Evolutionary conservation across 2,888 invertebrate genomes (phyloP).

Genomic region (Caenorhabditis japonica): DNA sequence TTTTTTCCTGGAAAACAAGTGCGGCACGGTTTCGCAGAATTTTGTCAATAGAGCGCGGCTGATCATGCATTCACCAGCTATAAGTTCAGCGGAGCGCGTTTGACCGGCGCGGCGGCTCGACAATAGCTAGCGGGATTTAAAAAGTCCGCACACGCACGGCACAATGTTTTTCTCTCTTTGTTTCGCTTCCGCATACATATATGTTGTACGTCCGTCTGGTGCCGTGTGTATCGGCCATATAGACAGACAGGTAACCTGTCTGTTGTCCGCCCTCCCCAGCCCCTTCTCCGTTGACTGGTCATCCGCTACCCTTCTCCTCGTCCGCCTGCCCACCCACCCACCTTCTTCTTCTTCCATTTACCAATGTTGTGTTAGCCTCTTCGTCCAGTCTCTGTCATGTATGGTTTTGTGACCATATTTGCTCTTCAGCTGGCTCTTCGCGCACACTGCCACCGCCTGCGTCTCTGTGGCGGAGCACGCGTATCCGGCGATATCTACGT

Average conservation of each 20-base stretch:
- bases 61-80: too few relatives aligned
- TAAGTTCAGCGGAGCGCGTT: too few relatives aligned
- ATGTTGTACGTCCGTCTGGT: conserved; percentile 34
- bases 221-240: conserved; percentile 30
- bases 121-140: conserved; percentile 32
- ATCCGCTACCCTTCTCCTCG: conserved; percentile 46
- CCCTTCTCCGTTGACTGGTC: conserved; percentile 39
- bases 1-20: too few relatives aligned
- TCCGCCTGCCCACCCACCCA: conserved; percentile 13
- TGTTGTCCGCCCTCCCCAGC: too few relatives aligned
- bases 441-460: conserved; percentile 36
- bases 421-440: conserved; percentile 51
- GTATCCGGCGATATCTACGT: conserved; percentile 37
- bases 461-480: conserved; percentile 13
- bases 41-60: too few relatives aligned
- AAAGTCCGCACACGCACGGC: too few relatives aligned
- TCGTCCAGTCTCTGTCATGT: conserved; percentile 47
- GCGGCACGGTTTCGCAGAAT: too few relatives aligned
- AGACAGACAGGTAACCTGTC: conserved; percentile 38
- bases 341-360: conserved; percentile 40
- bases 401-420: conserved; percentile 53
- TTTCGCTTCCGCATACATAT: too few relatives aligned
- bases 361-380: conserved; percentile 51
- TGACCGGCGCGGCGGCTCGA: too few relatives aligned
- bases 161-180: too few relatives aligned